These are phyloP conservation scores for Atrichornis clamosus DNA, from an alignment of 2,113 vertebrate genomes.

Conservation along the genomic window DNA sequence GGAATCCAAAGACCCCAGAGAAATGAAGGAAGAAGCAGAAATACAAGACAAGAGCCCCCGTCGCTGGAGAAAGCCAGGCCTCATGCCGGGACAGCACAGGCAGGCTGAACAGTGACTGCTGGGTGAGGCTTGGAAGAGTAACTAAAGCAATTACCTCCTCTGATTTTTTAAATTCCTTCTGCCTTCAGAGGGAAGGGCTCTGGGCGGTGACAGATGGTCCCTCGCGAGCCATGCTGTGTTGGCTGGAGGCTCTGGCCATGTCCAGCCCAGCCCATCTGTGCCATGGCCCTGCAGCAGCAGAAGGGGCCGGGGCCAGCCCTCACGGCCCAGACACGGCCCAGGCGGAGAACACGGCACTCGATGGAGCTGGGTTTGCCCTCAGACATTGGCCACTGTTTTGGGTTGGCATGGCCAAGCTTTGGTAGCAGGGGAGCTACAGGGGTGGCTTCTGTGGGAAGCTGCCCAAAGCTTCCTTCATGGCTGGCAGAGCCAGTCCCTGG, in stretches of 20 bases:
- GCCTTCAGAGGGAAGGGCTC: not conserved
- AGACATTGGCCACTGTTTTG: not conserved
- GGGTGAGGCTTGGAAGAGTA: not conserved
- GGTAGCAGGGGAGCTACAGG: rapidly evolving
- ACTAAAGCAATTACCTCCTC: slow-evolving; percentile 36
- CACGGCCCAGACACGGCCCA: not conserved
- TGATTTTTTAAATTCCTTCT: not conserved
- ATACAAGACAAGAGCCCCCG: not conserved
- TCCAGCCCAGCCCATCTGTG: not conserved
- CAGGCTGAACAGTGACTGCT: not conserved
- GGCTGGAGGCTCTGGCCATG: not conserved
- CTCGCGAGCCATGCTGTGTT: not conserved
- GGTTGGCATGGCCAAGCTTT: not conserved
- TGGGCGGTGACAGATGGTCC: slow-evolving; percentile 44
- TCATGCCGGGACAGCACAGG: not conserved
- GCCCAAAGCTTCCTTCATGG: not conserved
- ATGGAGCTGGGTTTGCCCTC: rapidly evolving
- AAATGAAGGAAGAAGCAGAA: not conserved
- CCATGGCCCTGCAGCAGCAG: not conserved
- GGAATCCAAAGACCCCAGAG: not conserved
- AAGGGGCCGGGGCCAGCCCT: not conserved
- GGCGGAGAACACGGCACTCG: not conserved
- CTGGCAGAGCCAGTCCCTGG: too few species aligned
- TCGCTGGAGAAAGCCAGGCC: not conserved
- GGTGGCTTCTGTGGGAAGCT: not conserved